These are phyloP conservation scores for Balaeniceps rex DNA, from an alignment of 2,113 vertebrate genomes.

Conservation along the genomic window DNA sequence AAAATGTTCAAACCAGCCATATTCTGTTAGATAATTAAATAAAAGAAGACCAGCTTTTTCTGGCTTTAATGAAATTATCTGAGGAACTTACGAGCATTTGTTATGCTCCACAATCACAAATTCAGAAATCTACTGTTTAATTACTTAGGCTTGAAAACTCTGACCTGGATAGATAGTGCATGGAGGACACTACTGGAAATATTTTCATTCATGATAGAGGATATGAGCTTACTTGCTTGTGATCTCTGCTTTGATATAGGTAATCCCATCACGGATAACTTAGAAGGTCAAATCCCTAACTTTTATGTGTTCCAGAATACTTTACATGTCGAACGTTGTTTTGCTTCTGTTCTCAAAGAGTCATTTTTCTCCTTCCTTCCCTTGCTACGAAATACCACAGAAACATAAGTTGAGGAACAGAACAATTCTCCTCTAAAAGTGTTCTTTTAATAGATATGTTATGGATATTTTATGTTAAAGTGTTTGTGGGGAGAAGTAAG, in stretches of 20 bases:
- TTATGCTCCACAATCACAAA: background rate
- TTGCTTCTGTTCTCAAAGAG: background rate
- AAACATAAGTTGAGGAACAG: background rate
- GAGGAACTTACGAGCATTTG: background rate
- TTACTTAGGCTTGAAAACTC: background rate
- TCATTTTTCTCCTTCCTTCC: background rate
- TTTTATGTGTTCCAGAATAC: background rate
- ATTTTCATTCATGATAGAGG: background rate
- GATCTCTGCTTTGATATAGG: conserved; percentile 35
- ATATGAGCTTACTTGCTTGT: background rate
- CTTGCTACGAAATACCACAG: background rate
- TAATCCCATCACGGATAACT: conserved; percentile 5
- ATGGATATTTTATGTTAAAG: background rate
- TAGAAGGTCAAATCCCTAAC: background rate
- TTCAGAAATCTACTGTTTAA: background rate
- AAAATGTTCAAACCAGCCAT: background rate
- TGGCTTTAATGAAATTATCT: background rate
- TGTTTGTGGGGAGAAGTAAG: background rate
- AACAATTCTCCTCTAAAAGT: background rate
- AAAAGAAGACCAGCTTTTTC: background rate
- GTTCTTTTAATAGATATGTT: background rate
- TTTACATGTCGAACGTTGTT: background rate
- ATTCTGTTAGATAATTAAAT: background rate
- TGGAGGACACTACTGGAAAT: background rate
- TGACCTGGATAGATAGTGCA: background rate